Evolutionary conservation across 64 coral and sea anemone species (phyloP).

Genomic region (Astreopora myriophthalma): DNA sequence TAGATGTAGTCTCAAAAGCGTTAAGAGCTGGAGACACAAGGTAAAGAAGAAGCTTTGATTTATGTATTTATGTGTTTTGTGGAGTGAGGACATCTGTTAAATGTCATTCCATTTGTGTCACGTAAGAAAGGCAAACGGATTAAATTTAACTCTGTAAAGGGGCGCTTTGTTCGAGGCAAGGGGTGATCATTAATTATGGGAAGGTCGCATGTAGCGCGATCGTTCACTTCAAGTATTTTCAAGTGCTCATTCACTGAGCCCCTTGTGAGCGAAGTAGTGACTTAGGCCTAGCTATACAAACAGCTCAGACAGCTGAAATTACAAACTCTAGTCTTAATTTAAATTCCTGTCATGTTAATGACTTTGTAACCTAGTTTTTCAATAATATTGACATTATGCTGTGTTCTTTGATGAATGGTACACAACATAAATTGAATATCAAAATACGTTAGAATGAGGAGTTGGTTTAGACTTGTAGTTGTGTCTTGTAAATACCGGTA

Average conservation of each 20-base stretch:
- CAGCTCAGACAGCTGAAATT: background rate
- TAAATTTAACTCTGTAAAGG: background rate
- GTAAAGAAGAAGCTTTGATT: conserved; percentile 33
- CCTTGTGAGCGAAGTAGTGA: no score
- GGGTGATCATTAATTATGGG: background rate
- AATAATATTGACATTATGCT: no score
- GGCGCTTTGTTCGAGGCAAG: background rate
- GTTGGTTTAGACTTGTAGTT: no score
- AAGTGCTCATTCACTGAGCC: background rate
- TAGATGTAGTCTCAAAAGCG: conserved; percentile 84
- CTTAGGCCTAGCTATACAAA: no score
- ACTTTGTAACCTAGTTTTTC: background rate
- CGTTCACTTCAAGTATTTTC: background rate
- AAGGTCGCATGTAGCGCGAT: background rate
- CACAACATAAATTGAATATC: no score
- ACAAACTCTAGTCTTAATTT: background rate
- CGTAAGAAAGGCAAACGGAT: background rate
- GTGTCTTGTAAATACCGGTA: no score
- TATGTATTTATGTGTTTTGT: background rate
- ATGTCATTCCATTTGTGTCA: conserved; percentile 43
- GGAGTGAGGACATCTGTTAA: background rate
- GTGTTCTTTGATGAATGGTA: no score
- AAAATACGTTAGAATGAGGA: no score
- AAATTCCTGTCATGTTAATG: background rate
- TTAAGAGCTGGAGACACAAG: conserved; percentile 87